A percentile compares a stretch with the other conserved stretches of the same genome.
These are phyloP conservation scores for Laothoe populi DNA, from an alignment of 2,888 invertebrate genomes.

Conservation along the genomic window DNA sequence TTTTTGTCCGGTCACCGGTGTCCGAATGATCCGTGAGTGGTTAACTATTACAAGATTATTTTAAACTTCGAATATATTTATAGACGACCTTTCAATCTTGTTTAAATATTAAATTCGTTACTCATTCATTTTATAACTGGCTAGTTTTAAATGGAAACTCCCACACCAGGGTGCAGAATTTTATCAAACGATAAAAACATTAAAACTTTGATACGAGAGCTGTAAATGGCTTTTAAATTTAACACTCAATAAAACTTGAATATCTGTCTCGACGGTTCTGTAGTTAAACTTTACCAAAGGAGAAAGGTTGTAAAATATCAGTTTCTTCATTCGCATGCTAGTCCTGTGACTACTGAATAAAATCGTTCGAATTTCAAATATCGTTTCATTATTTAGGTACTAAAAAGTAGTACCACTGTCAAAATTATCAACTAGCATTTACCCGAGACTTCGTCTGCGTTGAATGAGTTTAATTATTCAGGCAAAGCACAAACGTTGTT, in stretches of 20 bases:
- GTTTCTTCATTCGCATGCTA: neutral
- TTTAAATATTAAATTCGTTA: neutral
- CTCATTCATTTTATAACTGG: slow-evolving; percentile 1
- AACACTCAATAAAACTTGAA: slow-evolving; percentile 21
- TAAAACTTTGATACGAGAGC: slow-evolving; percentile 20
- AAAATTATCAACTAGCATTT: too few species aligned
- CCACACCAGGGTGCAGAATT: neutral
- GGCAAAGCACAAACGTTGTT: too few species aligned
- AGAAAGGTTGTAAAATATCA: neutral
- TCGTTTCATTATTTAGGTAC: too few species aligned
- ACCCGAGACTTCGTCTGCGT: too few species aligned
- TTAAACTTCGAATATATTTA: neutral
- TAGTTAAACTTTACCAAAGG: neutral
- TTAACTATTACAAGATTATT: neutral
- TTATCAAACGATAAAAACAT: slow-evolving; percentile 17
- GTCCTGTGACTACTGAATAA: neutral
- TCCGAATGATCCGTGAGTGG: too few species aligned
- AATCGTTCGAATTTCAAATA: neutral
- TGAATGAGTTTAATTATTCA: too few species aligned
- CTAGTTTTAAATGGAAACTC: slow-evolving; percentile 13
- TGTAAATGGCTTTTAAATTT: slow-evolving; percentile 11
- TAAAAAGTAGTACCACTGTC: too few species aligned
- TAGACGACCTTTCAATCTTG: too few species aligned
- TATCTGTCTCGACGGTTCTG: neutral
- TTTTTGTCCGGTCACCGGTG: too few species aligned